Evolutionary conservation across 2,888 invertebrate genomes (phyloP).

Genomic region (Thymelicus sylvestris): DNA sequence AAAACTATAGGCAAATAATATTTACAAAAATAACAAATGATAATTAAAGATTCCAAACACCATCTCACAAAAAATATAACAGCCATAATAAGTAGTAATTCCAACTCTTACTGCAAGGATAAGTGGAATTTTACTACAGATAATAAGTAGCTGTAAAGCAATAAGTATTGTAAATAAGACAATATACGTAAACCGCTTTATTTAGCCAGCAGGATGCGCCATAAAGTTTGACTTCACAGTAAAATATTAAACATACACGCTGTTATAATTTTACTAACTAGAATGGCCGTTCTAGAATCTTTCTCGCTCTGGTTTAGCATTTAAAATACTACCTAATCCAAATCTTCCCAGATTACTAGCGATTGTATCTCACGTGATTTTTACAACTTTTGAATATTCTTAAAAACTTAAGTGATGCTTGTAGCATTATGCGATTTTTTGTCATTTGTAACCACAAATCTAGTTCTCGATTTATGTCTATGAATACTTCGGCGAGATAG

Average conservation of each 20-base stretch:
- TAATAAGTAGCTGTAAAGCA: constrained; percentile 1
- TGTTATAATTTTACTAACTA: background rate
- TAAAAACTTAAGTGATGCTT: too few relatives aligned
- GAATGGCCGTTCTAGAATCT: too few relatives aligned
- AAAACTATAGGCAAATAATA: too few relatives aligned
- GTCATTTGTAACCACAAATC: too few relatives aligned
- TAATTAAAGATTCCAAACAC: background rate
- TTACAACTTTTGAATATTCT: too few relatives aligned
- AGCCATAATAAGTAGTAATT: background rate
- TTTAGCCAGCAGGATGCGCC: constrained; percentile 1
- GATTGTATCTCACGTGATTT: too few relatives aligned
- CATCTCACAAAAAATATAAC: background rate
- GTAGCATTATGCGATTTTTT: too few relatives aligned
- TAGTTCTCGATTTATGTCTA: too few relatives aligned
- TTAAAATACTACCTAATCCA: too few relatives aligned
- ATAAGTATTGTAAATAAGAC: constrained; percentile 4
- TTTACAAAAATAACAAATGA: background rate
- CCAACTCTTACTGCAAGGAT: background rate
- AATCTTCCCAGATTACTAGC: too few relatives aligned
- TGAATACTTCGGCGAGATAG: too few relatives aligned
- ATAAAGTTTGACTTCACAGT: background rate
- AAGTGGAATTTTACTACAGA: constrained; percentile 9
- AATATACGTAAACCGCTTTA: constrained; percentile 1
- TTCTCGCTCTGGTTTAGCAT: too few relatives aligned
- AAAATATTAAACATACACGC: background rate